phyloP scores from a whole-genome alignment of 1,140 invertebrate genomes.

The Medauroidea extradentata region DNA sequence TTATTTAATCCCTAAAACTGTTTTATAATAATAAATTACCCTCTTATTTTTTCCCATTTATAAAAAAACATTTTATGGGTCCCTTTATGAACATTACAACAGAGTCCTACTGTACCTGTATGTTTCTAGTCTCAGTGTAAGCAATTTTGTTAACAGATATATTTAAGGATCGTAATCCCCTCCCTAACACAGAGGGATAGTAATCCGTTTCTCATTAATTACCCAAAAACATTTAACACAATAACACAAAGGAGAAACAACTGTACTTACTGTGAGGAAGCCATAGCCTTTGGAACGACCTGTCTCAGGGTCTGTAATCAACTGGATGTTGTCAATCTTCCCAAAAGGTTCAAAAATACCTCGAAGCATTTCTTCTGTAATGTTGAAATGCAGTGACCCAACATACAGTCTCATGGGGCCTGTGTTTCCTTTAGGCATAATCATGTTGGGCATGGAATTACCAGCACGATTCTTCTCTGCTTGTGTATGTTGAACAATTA shows the following conservation, averaged over 20 bases:
- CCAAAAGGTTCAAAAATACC: constrained; percentile 99
- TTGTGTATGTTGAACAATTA: constrained; percentile 97
- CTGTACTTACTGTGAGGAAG: constrained; percentile 86
- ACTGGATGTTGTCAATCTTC: constrained; percentile 94
- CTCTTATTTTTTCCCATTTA: too few relatives aligned
- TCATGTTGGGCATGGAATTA: constrained; percentile 72
- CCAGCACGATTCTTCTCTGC: constrained; percentile 97
- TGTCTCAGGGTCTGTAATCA: constrained; percentile 93
- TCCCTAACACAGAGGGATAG: too few relatives aligned
- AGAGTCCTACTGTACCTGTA: too few relatives aligned
- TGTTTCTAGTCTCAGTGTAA: too few relatives aligned
- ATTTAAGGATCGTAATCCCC: too few relatives aligned
- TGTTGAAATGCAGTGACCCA: constrained; percentile 97
- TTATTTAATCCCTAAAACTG: too few relatives aligned
- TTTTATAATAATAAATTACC: too few relatives aligned
- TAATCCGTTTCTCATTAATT: too few relatives aligned
- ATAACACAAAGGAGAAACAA: not conserved
- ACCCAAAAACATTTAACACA: too few relatives aligned
- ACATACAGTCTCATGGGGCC: constrained; percentile 97
- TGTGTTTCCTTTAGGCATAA: constrained; percentile 69
- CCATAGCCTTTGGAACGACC: constrained; percentile 96
- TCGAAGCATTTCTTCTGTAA: constrained; percentile 97
- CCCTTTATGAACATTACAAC: too few relatives aligned
- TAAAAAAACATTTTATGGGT: too few relatives aligned
- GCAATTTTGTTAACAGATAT: too few relatives aligned